A percentile compares a stretch with the other conserved stretches of the same genome.
These are phyloP conservation scores for Galemys pyrenaicus DNA, from an alignment of 2,113 vertebrate species.

Conservation along the genomic window DNA sequence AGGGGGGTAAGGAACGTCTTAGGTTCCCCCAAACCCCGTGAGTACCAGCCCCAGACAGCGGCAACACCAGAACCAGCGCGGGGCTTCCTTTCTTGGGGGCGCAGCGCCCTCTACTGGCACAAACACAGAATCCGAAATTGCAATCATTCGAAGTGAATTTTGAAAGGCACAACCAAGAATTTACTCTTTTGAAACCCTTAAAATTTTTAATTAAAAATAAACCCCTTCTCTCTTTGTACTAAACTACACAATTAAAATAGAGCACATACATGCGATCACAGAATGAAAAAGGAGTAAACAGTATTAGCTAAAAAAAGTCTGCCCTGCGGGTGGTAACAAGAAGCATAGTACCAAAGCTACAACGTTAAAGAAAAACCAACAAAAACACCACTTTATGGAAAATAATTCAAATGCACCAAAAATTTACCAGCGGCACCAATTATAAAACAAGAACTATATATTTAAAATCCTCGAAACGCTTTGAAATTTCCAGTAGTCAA, in stretches of 20 bases:
- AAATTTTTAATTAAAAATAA: not conserved
- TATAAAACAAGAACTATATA: not conserved
- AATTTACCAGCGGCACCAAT: not conserved
- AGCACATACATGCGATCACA: not conserved
- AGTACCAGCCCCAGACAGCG: not conserved
- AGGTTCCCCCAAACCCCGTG: not conserved
- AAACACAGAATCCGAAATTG: not conserved
- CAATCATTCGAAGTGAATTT: not conserved
- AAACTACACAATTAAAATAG: not conserved
- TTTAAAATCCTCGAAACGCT: not conserved
- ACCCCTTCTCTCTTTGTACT: not conserved
- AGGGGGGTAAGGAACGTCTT: not conserved
- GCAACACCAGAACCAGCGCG: fast-evolving
- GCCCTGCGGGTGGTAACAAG: not conserved
- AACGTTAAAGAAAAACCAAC: not conserved
- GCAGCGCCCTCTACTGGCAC: constrained; percentile 70
- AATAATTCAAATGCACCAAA: not conserved
- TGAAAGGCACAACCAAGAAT: not conserved
- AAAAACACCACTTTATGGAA: not conserved
- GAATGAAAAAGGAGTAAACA: not conserved
- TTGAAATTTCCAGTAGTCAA: not conserved
- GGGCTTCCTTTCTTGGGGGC: not conserved
- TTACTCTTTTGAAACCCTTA: not conserved
- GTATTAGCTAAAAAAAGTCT: not conserved
- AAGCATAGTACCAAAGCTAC: not conserved